Evolutionary conservation across 1,140 invertebrate genomes (phyloP).

Genomic region (Drosophila setifemur): DNA sequence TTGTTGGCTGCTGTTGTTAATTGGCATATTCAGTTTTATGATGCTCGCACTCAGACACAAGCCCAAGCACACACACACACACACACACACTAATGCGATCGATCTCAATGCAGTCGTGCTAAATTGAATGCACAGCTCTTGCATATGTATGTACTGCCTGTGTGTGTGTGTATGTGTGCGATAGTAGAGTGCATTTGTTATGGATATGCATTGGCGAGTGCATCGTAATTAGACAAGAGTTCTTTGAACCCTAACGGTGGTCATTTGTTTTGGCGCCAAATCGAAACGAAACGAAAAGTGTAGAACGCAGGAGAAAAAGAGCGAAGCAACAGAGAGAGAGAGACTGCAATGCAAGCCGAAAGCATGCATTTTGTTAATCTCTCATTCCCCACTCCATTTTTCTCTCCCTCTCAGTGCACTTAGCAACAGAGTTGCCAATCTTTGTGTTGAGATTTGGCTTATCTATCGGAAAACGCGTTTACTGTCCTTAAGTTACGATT

Average conservation of each 20-base stretch:
- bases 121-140: constrained; percentile 54
- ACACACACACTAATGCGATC: constrained; percentile 36
- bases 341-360: constrained; percentile 34
- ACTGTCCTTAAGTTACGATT: too few species aligned
- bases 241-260: constrained; percentile 72
- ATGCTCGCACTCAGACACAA: constrained; percentile 14
- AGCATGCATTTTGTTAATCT: too few species aligned
- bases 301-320: constrained; percentile 41
- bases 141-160: background rate
- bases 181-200: constrained; percentile 49
- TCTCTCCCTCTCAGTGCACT: constrained; percentile 24
- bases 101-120: constrained; percentile 70
- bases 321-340: constrained; percentile 11
- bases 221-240: constrained; percentile 71
- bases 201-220: constrained; percentile 43
- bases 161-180: background rate
- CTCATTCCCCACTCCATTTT: constrained; percentile 12
- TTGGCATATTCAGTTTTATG: constrained; percentile 58
- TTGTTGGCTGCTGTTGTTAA: constrained; percentile 49
- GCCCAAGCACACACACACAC: constrained; percentile 24
- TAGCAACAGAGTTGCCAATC: too few species aligned
- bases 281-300: constrained; percentile 53
- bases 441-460: too few species aligned
- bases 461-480: too few species aligned
- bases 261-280: constrained; percentile 75